Base-by-base conservation (phyloP, 2,113 vertebrate species). In the Pedetes capensis region DNA sequence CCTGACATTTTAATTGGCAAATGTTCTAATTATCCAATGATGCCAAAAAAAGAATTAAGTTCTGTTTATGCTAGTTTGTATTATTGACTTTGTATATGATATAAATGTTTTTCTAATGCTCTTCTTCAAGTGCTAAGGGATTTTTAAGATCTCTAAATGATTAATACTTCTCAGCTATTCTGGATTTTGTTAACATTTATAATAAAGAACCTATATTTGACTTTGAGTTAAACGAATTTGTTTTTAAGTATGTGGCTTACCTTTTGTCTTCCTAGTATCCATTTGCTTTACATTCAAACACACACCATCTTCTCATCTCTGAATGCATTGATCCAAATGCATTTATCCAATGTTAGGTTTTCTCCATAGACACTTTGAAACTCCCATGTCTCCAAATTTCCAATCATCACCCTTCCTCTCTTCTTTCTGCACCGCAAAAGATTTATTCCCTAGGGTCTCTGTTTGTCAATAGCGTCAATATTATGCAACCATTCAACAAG, bases 121-220 rank as follows among this genome's bases (percentile, higher is more conserved):
- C 22, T 78, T 68, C 89, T 87, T 78, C 6, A 93, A 83, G 61
- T 51, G 5, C 6, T 83, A 59, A 89, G 72, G 27, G 2, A 39
- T 22, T 87, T 66, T 66, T 66, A 49, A 68, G 53, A 61, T 86
- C 89, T 53, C 42, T 85, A 32, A 84, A 49, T 80, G 44, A 53
- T 47, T 47, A 27, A 64, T 59, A 75, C 20, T 17, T 64, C n/a
- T 79, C 20, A 75, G 32, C 1, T 86, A 5, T 91, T 89, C 39
- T 83, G 13, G 10, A 72, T 72, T 89, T 82, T 72, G 51, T 79
- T 71, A 71, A 47, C n/a, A 88, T 95, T 89, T 66, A 23, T 87
- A 91, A 95, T 87, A 89, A 93, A 53, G 7, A 64, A 37, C 1
- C 34, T 83, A 7, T 63, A 23, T 79, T 91, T 91, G 27, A 75